These are phyloP conservation scores for Emydocephalus ijimae DNA, from an alignment of 2,113 vertebrate genomes.

Conservation along the genomic window DNA sequence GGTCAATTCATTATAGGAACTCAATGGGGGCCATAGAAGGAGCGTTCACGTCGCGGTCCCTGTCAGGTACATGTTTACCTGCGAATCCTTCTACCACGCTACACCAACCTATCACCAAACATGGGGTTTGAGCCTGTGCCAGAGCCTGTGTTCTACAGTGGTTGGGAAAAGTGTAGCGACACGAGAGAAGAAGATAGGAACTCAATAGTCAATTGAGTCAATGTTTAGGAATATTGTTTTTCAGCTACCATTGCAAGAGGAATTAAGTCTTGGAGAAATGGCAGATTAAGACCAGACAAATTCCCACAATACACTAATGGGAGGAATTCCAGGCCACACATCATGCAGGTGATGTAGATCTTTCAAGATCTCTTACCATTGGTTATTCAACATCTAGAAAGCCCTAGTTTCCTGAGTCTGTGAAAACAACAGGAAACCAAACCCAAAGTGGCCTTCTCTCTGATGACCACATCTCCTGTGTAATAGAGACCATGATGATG, in stretches of 20 bases:
- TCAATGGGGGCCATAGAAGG: too few relatives aligned
- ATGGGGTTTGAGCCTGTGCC: too few relatives aligned
- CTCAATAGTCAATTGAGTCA: neutral
- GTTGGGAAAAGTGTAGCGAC: too few relatives aligned
- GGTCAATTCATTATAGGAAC: conserved; percentile 11
- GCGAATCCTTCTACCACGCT: too few relatives aligned
- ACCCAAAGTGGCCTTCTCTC: neutral
- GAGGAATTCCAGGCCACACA: neutral
- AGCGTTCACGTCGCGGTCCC: too few relatives aligned
- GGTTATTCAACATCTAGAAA: neutral
- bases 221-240: neutral
- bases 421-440: neutral
- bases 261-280: neutral
- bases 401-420: neutral
- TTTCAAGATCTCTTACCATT: neutral
- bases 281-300: neutral
- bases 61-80: too few relatives aligned
- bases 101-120: too few relatives aligned
- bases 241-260: neutral
- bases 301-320: neutral
- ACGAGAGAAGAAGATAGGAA: too few relatives aligned
- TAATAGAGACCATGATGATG: neutral
- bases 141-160: too few relatives aligned
- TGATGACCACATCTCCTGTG: neutral
- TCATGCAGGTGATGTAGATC: neutral